phyloP scores from a whole-genome alignment of 35 echinoderm and acorn worm genomes.

The Ptychodera flava region DNA sequence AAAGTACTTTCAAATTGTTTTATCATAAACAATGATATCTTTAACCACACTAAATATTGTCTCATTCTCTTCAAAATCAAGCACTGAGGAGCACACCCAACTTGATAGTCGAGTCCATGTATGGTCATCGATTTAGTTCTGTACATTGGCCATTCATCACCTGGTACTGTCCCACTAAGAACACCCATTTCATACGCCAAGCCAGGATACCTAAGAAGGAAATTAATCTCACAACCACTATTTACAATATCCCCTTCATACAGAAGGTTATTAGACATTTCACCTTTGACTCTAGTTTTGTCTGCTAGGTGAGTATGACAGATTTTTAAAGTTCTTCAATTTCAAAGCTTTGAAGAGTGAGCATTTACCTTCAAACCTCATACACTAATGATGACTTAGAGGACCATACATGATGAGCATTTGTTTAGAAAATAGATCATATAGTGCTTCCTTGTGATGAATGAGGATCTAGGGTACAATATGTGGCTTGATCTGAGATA shows the following conservation, averaged over 20 bases:
- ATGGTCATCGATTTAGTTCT: no score
- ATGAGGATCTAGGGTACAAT: constrained; percentile 9
- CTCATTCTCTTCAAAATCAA: no score
- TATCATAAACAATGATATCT: no score
- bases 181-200: no score
- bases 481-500: background rate
- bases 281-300: constrained; percentile 27
- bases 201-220: constrained; percentile 21
- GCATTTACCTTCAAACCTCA: constrained; percentile 37
- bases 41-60: no score
- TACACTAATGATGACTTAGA: constrained; percentile 24
- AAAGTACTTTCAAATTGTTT: no score
- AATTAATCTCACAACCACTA: constrained; percentile 7
- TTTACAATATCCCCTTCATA: constrained; percentile 32
- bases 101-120: no score
- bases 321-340: constrained; percentile 53
- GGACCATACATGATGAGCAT: constrained; percentile 37
- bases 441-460: constrained; percentile 50
- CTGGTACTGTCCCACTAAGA: no score
- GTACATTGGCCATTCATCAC: no score
- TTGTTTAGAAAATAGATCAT: constrained; percentile 25
- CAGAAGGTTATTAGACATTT: constrained; percentile 10
- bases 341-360: constrained; percentile 19
- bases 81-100: no score
- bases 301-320: constrained; percentile 17